phyloP scores from a whole-genome alignment of 2,113 vertebrate species.

The Trichomycterus rosablanca region DNA sequence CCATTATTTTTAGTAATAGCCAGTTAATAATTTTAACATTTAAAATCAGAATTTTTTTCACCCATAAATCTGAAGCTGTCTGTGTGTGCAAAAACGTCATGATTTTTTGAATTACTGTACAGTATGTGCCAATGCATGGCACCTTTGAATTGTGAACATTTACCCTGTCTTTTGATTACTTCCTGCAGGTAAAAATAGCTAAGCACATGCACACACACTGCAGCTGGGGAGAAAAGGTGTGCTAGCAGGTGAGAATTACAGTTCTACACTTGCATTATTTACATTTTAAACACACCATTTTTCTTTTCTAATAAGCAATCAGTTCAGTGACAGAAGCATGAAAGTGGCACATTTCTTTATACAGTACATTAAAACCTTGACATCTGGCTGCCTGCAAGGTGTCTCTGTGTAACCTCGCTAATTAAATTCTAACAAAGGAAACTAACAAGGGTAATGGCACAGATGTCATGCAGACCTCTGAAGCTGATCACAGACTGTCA shows the following conservation, averaged over 20 bases:
- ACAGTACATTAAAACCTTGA: conserved; percentile 26
- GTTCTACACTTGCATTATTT: neutral
- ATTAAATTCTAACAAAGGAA: conserved; percentile 32
- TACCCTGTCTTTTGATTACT: no score
- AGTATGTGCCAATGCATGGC: no score
- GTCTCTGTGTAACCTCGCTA: conserved; percentile 31
- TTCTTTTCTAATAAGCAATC: neutral
- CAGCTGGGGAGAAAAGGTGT: no score
- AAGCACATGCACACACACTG: no score
- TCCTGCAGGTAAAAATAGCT: no score
- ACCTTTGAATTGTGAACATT: no score
- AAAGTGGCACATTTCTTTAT: conserved; percentile 22
- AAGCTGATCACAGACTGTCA: neutral
- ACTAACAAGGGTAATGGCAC: conserved; percentile 25
- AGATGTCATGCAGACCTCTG: conserved; percentile 26
- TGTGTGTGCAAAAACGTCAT: no score
- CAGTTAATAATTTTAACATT: no score
- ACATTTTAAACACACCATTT: neutral
- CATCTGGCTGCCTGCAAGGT: conserved; percentile 30
- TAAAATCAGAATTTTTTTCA: no score
- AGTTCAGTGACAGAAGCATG: conserved; percentile 19
- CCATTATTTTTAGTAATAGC: no score
- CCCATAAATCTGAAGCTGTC: no score
- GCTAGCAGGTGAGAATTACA: conserved; percentile 7
- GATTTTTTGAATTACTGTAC: no score